These are phyloP conservation scores for Zaprionus nigranus DNA, from an alignment of 1,140 invertebrate genomes.

Conservation along the genomic window DNA sequence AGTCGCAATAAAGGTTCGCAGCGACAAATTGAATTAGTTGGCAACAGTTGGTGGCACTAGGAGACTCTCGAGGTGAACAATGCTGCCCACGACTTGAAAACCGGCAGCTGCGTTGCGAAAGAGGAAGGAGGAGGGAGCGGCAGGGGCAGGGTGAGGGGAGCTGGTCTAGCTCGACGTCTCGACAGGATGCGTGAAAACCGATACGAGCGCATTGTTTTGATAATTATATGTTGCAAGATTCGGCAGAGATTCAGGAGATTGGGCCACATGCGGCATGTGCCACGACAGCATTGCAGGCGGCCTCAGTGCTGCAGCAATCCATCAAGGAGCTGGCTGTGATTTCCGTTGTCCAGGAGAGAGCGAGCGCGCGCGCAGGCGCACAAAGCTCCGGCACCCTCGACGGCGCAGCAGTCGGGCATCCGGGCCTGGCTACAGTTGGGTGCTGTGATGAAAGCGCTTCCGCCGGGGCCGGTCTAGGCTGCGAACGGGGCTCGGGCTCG, in stretches of 20 bases:
- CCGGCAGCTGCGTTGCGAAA: not conserved
- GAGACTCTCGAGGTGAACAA: not conserved
- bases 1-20: not conserved
- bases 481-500: conserved; percentile 36
- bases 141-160: not conserved
- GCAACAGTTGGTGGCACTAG: conserved; percentile 52
- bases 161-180: conserved; percentile 45
- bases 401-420: conserved; percentile 1
- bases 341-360: conserved; percentile 62
- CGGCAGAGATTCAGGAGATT: conserved; percentile 14
- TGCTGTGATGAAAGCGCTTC: conserved; percentile 76
- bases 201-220: conserved; percentile 66
- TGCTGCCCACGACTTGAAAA: not conserved
- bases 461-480: conserved; percentile 33
- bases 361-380: conserved; percentile 50
- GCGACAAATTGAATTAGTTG: conserved; percentile 61
- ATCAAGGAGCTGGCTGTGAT: conserved; percentile 49
- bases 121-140: not conserved
- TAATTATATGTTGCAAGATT: conserved; percentile 72
- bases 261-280: conserved; percentile 40
- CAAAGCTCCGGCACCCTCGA: conserved; percentile 58
- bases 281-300: conserved; percentile 1
- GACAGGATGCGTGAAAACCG: conserved; percentile 80
- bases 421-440: conserved; percentile 37
- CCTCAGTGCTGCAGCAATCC: conserved; percentile 27